Evolutionary conservation across 2,113 vertebrate genomes (phyloP).

Genomic region (Rhineura floridana): DNA sequence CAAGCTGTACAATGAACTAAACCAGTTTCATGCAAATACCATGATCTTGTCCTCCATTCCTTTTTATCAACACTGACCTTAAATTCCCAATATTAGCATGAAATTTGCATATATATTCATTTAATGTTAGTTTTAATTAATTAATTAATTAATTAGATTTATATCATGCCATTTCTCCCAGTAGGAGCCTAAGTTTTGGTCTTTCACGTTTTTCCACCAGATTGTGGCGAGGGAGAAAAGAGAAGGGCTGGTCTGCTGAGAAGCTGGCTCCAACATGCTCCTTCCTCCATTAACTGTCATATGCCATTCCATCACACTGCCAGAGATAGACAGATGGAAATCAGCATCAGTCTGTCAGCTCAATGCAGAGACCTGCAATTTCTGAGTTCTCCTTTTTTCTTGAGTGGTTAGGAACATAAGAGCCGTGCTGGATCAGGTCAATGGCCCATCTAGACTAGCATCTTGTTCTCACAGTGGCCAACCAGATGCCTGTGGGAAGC

Average conservation of each 20-base stretch:
- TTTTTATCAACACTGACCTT: background rate
- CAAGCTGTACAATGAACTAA: background rate
- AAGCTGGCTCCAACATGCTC: background rate
- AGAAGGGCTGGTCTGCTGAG: background rate
- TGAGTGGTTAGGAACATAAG: too few species aligned
- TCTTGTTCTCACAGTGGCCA: too few species aligned
- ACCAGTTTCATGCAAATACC: background rate
- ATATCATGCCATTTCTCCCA: too few species aligned
- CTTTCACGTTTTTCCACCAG: background rate
- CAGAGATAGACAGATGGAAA: too few species aligned
- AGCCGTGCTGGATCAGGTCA: too few species aligned
- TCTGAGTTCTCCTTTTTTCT: background rate
- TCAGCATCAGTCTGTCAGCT: too few species aligned
- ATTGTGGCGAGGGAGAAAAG: background rate
- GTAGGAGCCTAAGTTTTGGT: too few species aligned
- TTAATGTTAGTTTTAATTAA: background rate
- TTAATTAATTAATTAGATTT: too few species aligned
- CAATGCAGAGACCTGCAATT: background rate
- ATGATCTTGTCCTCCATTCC: background rate
- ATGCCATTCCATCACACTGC: background rate
- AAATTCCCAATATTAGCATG: background rate
- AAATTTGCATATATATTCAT: background rate
- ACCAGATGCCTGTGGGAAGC: too few species aligned
- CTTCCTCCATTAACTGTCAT: background rate
- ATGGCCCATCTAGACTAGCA: too few species aligned